Percentiles rank a stretch among this genome's conserved stretches.
These are phyloP conservation scores for Geotrypetes seraphini DNA, from an alignment of 2,797 vertebrate genomes.

Conservation along the genomic window DNA sequence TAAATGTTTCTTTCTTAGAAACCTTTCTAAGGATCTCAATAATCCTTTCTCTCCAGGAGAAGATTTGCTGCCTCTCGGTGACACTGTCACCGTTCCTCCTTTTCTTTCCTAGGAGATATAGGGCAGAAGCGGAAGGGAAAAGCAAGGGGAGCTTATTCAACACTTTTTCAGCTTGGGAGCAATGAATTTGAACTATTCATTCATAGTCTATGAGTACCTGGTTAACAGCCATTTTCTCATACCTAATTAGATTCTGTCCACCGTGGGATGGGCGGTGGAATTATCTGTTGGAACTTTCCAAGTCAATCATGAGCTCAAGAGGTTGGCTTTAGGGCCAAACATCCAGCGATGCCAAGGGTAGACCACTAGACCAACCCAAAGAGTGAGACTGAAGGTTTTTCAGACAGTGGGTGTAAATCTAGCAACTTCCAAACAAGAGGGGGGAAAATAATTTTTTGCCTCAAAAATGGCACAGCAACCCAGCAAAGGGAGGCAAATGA, in stretches of 20 bases:
- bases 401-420: too few species aligned
- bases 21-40: constrained; percentile 5
- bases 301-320: background rate
- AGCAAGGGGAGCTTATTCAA: constrained; percentile 4
- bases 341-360: too few species aligned
- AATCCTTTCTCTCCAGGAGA: constrained; percentile 16
- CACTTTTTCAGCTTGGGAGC: background rate
- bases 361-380: too few species aligned
- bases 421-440: too few species aligned
- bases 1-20: constrained; percentile 36
- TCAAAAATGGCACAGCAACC: too few species aligned
- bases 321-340: background rate
- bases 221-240: background rate
- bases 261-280: too few species aligned
- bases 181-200: background rate
- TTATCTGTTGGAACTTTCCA: background rate
- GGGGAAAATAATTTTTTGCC: too few species aligned
- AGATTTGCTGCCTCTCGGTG: constrained; percentile 13
- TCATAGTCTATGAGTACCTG: constrained; percentile 3
- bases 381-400: too few species aligned
- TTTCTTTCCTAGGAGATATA: too few species aligned
- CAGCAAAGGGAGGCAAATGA: too few species aligned
- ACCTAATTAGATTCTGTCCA: background rate
- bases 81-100: too few species aligned
- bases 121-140: too few species aligned